phyloP scores from a whole-genome alignment of 1,140 invertebrate genomes.

The Phymorhynchus buccinoides region DNA sequence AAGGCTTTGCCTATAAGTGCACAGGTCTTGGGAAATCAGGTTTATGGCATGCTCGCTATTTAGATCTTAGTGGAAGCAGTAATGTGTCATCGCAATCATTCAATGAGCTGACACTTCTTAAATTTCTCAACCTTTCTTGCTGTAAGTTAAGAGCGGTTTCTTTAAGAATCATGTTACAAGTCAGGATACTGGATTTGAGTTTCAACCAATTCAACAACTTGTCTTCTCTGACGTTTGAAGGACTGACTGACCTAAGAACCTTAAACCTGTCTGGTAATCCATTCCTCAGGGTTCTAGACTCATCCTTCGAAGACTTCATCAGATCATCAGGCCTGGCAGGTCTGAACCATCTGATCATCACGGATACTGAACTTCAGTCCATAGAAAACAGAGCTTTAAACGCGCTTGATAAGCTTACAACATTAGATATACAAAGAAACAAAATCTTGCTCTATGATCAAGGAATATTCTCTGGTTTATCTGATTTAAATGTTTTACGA shows the following conservation, averaged over 20 bases:
- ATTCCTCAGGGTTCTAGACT: conserved; percentile 39
- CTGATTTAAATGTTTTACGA: conserved; percentile 39
- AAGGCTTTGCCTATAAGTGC: conserved; percentile 34
- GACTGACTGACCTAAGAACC: conserved; percentile 9
- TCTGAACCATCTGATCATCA: conserved; percentile 34
- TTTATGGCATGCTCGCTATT: conserved; percentile 17
- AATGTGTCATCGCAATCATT: not conserved
- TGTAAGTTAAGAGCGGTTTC: not conserved
- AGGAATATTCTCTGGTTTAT: too few species aligned
- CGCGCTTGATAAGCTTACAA: not conserved
- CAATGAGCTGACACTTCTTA: not conserved
- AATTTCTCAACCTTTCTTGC: conserved; percentile 34
- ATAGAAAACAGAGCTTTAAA: conserved; percentile 32
- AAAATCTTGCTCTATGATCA: conserved; percentile 31
- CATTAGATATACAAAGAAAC: conserved; percentile 42
- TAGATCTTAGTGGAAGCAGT: conserved; percentile 5
- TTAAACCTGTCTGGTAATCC: conserved; percentile 42
- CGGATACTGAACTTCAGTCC: not conserved
- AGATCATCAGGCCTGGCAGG: conserved; percentile 26
- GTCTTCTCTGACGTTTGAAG: conserved; percentile 14
- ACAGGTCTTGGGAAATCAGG: not conserved
- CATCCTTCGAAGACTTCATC: conserved; percentile 26
- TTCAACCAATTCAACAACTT: conserved; percentile 29
- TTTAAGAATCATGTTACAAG: not conserved
- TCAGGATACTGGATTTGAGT: conserved; percentile 39